These are phyloP conservation scores for Platyrinchus mystaceus DNA, from an alignment of 2,797 vertebrate species.

Conservation along the genomic window DNA sequence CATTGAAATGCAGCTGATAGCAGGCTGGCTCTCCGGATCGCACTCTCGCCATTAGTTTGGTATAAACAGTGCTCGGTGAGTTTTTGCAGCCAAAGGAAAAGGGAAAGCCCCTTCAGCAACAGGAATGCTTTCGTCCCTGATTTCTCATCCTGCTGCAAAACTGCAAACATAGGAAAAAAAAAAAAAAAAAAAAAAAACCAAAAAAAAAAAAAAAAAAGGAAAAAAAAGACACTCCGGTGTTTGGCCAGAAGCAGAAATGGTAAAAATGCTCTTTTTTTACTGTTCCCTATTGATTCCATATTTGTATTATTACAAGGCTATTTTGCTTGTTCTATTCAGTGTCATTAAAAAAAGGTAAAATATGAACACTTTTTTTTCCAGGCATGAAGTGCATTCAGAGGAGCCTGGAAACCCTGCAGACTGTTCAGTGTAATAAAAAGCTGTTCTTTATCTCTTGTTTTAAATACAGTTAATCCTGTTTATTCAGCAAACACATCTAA, in stretches of 20 bases:
- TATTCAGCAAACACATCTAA: conserved; percentile 67
- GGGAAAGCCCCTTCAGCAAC: background rate
- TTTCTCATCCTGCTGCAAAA: conserved; percentile 43
- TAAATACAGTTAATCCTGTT: conserved; percentile 73
- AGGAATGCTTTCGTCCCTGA: background rate
- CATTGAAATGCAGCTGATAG: conserved; percentile 62
- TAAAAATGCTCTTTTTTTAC: background rate
- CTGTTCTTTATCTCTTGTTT: conserved; percentile 64
- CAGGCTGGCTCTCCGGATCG: conserved; percentile 40
- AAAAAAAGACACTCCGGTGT: background rate
- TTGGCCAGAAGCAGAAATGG: conserved; percentile 1
- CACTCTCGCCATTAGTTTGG: conserved; percentile 30
- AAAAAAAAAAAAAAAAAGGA: background rate
- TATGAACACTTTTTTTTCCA: background rate
- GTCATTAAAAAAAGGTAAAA: conserved; percentile 17
- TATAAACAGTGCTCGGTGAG: conserved; percentile 9
- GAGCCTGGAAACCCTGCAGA: conserved; percentile 32
- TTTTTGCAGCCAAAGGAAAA: background rate
- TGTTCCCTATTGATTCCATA: background rate
- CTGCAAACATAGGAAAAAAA: background rate
- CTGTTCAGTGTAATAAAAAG: conserved; percentile 49
- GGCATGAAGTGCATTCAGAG: conserved; percentile 4
- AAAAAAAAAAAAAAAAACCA: background rate
- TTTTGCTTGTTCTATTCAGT: background rate
- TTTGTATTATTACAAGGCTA: background rate